phyloP scores from a whole-genome alignment of 2,888 invertebrate species.

The Elegia similella region DNA sequence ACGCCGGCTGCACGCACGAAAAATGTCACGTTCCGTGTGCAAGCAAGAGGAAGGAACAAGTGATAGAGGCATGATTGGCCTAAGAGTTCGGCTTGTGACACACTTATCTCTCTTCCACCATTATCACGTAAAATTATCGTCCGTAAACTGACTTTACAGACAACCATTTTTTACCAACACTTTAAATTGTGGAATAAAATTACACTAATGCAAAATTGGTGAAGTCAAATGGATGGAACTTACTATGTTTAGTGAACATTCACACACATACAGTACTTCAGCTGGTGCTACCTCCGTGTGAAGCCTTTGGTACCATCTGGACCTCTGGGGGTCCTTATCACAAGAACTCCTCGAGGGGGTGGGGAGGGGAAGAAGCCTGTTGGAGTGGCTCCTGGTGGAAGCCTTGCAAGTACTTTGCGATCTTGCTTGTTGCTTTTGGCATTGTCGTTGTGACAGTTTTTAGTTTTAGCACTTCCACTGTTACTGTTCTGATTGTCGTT shows the following conservation, averaged over 20 bases:
- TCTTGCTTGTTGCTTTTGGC: conserved; percentile 59
- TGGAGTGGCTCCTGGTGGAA: conserved; percentile 59
- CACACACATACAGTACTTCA: conserved; percentile 23
- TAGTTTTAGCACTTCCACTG: conserved; percentile 43
- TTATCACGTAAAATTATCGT: too few species aligned
- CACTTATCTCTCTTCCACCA: too few species aligned
- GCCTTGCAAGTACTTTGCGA: conserved; percentile 61
- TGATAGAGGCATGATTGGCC: too few species aligned
- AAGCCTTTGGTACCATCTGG: conserved; percentile 88
- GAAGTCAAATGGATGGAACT: conserved; percentile 47
- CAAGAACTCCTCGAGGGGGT: conserved; percentile 71
- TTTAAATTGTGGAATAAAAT: conserved; percentile 38
- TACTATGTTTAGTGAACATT: conserved; percentile 39
- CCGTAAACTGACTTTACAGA: too few species aligned
- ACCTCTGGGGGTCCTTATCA: conserved; percentile 88
- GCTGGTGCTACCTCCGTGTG: conserved; percentile 66
- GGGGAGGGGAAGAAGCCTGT: conserved; percentile 68
- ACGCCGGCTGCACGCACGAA: too few species aligned
- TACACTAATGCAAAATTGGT: conserved; percentile 14
- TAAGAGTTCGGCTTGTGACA: too few species aligned
- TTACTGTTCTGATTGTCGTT: conserved; percentile 54
- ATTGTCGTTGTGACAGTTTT: conserved; percentile 53
- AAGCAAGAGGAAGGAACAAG: too few species aligned
- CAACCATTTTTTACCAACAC: too few species aligned
- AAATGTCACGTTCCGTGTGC: too few species aligned